phyloP scores from a whole-genome alignment of 2,113 vertebrate species.

The Oophaga pumilio region DNA sequence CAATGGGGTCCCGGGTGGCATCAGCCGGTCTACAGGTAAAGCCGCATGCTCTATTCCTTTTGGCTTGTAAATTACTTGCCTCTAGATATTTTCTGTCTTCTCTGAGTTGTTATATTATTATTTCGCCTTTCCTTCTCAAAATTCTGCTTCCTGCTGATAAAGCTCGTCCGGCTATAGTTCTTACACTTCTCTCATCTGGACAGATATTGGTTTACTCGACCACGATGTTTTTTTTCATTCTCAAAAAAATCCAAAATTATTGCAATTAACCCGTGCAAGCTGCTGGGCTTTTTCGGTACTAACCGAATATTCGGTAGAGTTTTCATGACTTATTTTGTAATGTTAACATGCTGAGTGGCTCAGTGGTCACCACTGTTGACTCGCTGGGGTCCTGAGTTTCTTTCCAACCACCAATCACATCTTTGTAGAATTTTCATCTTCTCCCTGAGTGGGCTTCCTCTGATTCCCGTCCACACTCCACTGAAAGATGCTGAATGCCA shows the following conservation, averaged over 20 bases:
- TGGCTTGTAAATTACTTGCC: neutral
- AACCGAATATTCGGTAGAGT: neutral
- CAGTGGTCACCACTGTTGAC: neutral
- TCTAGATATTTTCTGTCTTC: neutral
- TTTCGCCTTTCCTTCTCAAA: neutral
- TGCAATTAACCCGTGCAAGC: too few relatives aligned
- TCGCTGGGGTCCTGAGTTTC: neutral
- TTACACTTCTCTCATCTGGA: neutral
- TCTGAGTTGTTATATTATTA: neutral
- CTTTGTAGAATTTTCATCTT: neutral
- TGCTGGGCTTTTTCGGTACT: neutral
- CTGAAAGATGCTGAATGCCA: neutral
- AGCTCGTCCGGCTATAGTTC: neutral
- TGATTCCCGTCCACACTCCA: too few relatives aligned
- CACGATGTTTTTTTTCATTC: too few relatives aligned
- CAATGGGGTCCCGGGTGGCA: neutral
- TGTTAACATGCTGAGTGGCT: neutral
- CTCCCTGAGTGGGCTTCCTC: neutral
- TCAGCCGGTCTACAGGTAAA: slow-evolving; percentile 18
- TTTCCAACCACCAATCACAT: neutral
- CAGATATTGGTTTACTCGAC: too few relatives aligned
- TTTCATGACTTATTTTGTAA: neutral
- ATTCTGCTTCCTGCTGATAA: neutral
- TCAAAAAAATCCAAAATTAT: too few relatives aligned
- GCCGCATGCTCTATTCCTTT: neutral